phyloP scores from a whole-genome alignment of 2,113 vertebrate genomes.

The Chaetorhynchus papuensis region DNA sequence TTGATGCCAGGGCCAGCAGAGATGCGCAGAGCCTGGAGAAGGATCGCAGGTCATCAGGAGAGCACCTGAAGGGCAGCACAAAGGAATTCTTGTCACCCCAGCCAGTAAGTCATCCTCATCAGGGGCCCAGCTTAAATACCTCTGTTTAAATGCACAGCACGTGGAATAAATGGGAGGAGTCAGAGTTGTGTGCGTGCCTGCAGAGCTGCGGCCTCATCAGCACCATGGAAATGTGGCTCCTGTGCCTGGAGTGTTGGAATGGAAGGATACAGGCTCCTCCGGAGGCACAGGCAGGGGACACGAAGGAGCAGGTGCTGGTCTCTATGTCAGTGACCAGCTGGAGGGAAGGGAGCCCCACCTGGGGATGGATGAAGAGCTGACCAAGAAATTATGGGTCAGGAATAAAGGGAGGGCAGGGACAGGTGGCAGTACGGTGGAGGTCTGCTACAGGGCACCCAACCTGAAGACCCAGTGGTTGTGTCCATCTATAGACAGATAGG shows the following conservation, averaged over 20 bases:
- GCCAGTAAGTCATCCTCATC: background rate
- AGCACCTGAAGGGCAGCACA: background rate
- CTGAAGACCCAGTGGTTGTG: background rate
- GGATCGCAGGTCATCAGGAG: background rate
- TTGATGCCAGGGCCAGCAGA: background rate
- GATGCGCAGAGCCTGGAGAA: background rate
- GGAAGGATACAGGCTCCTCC: background rate
- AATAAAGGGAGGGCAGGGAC: background rate
- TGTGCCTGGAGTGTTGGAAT: background rate
- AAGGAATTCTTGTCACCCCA: background rate
- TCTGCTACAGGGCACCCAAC: background rate
- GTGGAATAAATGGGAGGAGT: background rate
- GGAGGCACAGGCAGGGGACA: background rate
- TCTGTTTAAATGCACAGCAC: background rate
- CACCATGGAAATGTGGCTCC: background rate
- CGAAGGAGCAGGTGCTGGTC: background rate
- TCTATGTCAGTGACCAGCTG: background rate
- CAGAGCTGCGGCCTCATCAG: background rate
- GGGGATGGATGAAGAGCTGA: background rate
- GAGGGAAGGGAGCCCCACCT: background rate
- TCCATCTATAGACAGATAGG: background rate
- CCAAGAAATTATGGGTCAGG: background rate
- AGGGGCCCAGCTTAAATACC: background rate
- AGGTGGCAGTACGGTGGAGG: background rate
- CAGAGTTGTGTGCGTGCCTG: background rate